These are phyloP conservation scores for Archaeoteleia sp. DNA, from an alignment of 2,888 invertebrate species.

Conservation along the genomic window DNA sequence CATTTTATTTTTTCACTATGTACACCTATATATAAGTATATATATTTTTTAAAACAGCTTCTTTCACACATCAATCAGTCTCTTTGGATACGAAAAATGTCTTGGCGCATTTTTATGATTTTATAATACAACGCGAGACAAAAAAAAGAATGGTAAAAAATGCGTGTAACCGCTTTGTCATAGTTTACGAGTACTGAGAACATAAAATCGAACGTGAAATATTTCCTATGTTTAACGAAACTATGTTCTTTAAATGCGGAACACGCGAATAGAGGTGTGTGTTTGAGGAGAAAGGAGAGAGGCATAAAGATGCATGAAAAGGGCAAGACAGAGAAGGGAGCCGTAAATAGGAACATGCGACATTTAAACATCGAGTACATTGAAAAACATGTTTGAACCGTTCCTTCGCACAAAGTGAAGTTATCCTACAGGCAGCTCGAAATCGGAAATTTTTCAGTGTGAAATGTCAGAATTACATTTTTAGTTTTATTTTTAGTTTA, in stretches of 20 bases:
- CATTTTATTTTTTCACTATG: slow-evolving; percentile 24
- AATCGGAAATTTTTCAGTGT: slow-evolving; percentile 9
- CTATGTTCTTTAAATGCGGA: slow-evolving; percentile 27
- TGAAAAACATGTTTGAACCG: slow-evolving; percentile 48
- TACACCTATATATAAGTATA: slow-evolving; percentile 17
- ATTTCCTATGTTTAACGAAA: slow-evolving; percentile 22
- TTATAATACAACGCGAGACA: slow-evolving; percentile 15
- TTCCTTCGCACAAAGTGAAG: slow-evolving; percentile 30
- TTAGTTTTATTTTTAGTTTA: too few relatives aligned
- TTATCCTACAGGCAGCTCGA: slow-evolving; percentile 19
- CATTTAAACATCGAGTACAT: slow-evolving; percentile 70
- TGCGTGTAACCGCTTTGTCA: slow-evolving; percentile 19
- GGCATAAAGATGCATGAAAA: slow-evolving; percentile 44
- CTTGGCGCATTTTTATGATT: slow-evolving; percentile 17
- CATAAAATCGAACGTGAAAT: slow-evolving; percentile 23
- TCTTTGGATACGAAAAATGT: slow-evolving; percentile 25
- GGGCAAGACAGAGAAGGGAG: slow-evolving; percentile 60
- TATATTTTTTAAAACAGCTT: slow-evolving; percentile 14
- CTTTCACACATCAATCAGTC: slow-evolving; percentile 31
- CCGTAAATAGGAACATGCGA: slow-evolving; percentile 70
- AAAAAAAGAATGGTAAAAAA: slow-evolving; percentile 13
- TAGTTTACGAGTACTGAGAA: slow-evolving; percentile 21
- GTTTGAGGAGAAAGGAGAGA: slow-evolving; percentile 41
- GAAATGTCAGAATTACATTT: slow-evolving; percentile 1
- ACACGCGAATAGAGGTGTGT: slow-evolving; percentile 33